phyloP scores from a whole-genome alignment of 2,888 invertebrate species.

The Dysmachus trigonus region DNA sequence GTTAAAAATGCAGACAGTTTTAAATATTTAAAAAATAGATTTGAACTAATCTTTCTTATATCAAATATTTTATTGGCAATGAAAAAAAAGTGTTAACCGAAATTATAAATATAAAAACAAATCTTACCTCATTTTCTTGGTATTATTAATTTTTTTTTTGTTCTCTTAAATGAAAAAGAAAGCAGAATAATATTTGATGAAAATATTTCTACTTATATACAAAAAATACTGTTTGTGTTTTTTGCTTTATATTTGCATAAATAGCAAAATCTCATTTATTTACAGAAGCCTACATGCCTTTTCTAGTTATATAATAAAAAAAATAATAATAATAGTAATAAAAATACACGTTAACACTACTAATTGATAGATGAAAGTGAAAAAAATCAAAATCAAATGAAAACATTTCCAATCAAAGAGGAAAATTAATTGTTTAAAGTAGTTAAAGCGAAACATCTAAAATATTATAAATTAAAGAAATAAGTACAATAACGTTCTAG shows the following conservation, averaged over 20 bases:
- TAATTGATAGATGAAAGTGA: slow-evolving; percentile 8
- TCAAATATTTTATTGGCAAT: slow-evolving; percentile 11
- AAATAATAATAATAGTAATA: slow-evolving; percentile 22
- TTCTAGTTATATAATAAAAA: neutral
- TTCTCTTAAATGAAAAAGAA: slow-evolving; percentile 19
- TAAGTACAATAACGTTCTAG: slow-evolving; percentile 18
- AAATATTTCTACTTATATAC: slow-evolving; percentile 27
- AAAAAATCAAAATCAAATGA: neutral
- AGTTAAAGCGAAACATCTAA: slow-evolving; percentile 2
- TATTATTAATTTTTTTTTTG: neutral
- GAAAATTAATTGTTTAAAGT: slow-evolving; percentile 4
- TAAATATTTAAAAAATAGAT: neutral
- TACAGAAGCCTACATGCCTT: slow-evolving; percentile 40
- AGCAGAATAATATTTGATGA: slow-evolving; percentile 10
- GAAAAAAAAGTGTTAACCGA: neutral
- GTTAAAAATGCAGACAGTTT: neutral
- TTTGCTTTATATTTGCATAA: slow-evolving; percentile 18
- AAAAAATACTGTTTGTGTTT: slow-evolving; percentile 29
- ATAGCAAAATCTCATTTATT: slow-evolving; percentile 25
- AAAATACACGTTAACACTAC: slow-evolving; percentile 19
- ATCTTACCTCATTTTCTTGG: slow-evolving; percentile 18
- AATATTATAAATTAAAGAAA: slow-evolving; percentile 27
- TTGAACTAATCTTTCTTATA: neutral
- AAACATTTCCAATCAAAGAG: neutral
- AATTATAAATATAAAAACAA: neutral